Conservation (phyloP, 1,140 invertebrate genomes). For the Caenorhabditis inopinata region DNA sequence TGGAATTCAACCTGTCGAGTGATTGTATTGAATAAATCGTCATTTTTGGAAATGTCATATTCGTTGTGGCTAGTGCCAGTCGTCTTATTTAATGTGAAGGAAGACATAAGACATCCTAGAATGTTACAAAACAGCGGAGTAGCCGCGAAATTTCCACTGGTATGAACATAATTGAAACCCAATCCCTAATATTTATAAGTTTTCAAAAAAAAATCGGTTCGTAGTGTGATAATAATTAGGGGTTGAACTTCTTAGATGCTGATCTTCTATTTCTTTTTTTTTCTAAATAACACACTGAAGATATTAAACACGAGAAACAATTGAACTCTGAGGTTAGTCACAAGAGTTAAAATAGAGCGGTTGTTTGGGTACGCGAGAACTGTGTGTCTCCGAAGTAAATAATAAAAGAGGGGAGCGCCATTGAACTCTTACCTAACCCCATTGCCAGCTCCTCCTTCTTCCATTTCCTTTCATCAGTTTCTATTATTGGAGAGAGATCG, state of each 20-base stretch:
- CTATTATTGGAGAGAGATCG: constrained; percentile 4
- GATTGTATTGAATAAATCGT: too few relatives aligned
- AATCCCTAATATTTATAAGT: too few relatives aligned
- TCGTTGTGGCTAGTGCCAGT: too few relatives aligned
- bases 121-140: too few relatives aligned
- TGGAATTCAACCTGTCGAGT: too few relatives aligned
- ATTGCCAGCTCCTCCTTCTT: background rate
- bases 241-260: constrained; percentile 10
- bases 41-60: too few relatives aligned
- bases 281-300: background rate
- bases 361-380: constrained; percentile 30
- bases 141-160: too few relatives aligned
- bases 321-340: background rate
- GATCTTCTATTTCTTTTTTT: background rate
- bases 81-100: too few relatives aligned
- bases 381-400: constrained; percentile 21
- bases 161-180: too few relatives aligned
- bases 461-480: background rate
- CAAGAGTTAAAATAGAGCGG: background rate
- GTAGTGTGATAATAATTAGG: background rate
- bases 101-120: too few relatives aligned
- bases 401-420: background rate
- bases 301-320: background rate
- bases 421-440: constrained; percentile 11
- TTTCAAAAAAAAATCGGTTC: too few relatives aligned